Evolutionary conservation across 1,140 invertebrate species (phyloP).

Genomic region (Scylla paramamosain): DNA sequence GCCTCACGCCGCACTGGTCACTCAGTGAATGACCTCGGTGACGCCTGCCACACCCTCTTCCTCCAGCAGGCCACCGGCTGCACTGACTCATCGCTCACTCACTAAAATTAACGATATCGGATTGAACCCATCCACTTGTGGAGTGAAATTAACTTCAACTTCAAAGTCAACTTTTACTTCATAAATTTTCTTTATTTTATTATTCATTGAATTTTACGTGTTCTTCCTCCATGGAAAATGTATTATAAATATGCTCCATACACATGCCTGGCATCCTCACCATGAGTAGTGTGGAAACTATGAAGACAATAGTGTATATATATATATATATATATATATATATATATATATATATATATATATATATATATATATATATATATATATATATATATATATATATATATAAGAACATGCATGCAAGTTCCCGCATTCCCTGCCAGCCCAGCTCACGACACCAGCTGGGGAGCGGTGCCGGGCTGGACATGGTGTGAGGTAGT

Average conservation of each 20-base stretch:
- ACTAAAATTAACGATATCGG: not conserved
- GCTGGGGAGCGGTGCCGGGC: too few relatives aligned
- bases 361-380: constrained; percentile 38
- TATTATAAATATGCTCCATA: too few relatives aligned
- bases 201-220: too few relatives aligned
- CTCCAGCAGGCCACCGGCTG: not conserved
- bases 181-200: too few relatives aligned
- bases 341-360: constrained; percentile 38
- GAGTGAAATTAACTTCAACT: not conserved
- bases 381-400: not conserved
- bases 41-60: not conserved
- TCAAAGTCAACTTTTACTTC: not conserved
- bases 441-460: too few relatives aligned
- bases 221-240: too few relatives aligned
- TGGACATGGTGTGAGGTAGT: not conserved
- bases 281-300: too few relatives aligned
- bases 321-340: constrained; percentile 36
- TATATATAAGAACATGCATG: not conserved
- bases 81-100: not conserved
- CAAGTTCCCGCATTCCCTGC: too few relatives aligned
- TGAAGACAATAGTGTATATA: not conserved
- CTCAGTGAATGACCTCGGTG: not conserved
- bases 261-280: too few relatives aligned
- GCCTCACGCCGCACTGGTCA: not conserved
- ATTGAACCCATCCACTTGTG: not conserved